A percentile compares a stretch with the other conserved stretches of the same genome.
Evolutionary conservation across 2,113 vertebrate species (phyloP).

Genomic region (Albula glossodonta): DNA sequence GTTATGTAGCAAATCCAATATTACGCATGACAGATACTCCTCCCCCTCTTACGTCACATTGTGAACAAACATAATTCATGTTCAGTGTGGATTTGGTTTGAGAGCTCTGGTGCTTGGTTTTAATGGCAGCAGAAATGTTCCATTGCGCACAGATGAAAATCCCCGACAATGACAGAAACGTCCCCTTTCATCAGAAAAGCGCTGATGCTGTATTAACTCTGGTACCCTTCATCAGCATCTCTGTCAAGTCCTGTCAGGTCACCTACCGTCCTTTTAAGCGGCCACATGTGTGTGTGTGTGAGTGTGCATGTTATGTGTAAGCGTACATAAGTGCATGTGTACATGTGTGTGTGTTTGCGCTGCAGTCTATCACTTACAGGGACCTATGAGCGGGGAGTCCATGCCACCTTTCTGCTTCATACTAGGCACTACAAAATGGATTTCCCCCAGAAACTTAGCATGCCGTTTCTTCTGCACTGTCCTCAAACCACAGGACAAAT

Average conservation of each 20-base stretch:
- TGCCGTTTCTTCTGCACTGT: not conserved
- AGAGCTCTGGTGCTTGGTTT: not conserved
- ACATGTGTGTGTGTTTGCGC: not conserved
- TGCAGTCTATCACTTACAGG: not conserved
- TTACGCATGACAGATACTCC: not conserved
- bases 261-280: not conserved
- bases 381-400: not conserved
- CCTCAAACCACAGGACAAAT: not conserved
- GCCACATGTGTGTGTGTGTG: not conserved
- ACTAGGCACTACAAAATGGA: not conserved
- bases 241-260: conserved; percentile 1
- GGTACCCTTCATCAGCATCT: not conserved
- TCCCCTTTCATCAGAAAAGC: conserved; percentile 1
- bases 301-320: not conserved
- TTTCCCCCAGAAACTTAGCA: not conserved
- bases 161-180: not conserved
- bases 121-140: not conserved
- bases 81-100: not conserved
- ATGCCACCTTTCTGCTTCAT: not conserved
- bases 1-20: too few species aligned
- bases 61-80: not conserved
- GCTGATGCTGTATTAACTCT: not conserved
- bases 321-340: not conserved
- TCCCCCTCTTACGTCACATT: not conserved
- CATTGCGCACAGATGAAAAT: not conserved